Evolutionary conservation across 1,140 invertebrate species (phyloP).

Genomic region (Saccostrea cuccullata): DNA sequence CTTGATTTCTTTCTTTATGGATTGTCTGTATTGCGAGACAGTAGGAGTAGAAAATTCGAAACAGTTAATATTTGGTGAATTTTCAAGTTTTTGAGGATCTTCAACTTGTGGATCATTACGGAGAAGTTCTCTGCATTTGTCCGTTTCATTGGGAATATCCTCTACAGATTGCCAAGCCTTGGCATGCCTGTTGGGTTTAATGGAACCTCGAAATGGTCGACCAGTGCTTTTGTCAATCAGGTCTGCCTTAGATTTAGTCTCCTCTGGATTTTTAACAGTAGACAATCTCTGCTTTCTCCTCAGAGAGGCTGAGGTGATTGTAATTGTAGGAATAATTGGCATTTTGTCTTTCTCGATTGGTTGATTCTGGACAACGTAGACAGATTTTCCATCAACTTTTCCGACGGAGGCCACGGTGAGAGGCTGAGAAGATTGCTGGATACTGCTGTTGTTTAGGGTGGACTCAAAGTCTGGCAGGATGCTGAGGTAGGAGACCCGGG

Average conservation of each 20-base stretch:
- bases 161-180: conserved; percentile 4
- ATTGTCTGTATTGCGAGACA: background rate
- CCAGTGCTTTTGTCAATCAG: background rate
- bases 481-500: background rate
- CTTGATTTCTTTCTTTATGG: background rate
- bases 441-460: background rate
- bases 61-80: background rate
- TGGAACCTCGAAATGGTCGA: background rate
- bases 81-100: background rate
- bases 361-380: background rate
- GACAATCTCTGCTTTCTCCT: conserved; percentile 19
- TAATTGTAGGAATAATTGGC: background rate
- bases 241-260: background rate
- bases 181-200: background rate
- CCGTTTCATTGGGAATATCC: background rate
- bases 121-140: background rate
- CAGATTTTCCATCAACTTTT: background rate
- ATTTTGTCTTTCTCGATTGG: too few species aligned
- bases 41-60: background rate
- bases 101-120: background rate
- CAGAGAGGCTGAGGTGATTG: background rate
- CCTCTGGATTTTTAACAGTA: background rate
- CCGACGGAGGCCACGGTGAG: background rate
- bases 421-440: background rate
- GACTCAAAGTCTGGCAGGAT: conserved; percentile 10